These are phyloP conservation scores for Antrozous pallidus DNA, from an alignment of 2,797 vertebrate species.

Conservation along the genomic window DNA sequence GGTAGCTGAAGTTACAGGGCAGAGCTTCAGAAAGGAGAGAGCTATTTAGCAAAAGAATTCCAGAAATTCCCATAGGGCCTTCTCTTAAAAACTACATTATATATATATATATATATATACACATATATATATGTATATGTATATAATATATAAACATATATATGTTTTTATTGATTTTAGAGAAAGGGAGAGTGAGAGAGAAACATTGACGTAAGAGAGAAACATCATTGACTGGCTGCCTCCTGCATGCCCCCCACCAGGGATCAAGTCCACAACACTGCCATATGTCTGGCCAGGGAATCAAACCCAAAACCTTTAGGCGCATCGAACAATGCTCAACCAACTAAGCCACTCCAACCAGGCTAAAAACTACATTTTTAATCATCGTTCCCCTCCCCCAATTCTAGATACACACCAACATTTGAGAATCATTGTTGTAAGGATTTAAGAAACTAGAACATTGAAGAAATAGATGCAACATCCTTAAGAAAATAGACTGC, in stretches of 20 bases:
- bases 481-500: background rate
- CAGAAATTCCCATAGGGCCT: background rate
- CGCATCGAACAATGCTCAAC: background rate
- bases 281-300: background rate
- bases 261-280: background rate
- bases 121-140: too few relatives aligned
- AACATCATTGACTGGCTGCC: background rate
- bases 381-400: background rate
- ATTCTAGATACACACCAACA: background rate
- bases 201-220: background rate
- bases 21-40: background rate
- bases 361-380: background rate
- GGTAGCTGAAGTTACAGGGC: background rate
- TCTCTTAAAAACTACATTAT: background rate
- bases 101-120: too few relatives aligned
- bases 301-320: background rate
- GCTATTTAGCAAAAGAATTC: background rate
- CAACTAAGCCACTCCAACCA: background rate
- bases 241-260: background rate
- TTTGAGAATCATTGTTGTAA: background rate
- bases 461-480: background rate
- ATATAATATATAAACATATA: too few relatives aligned
- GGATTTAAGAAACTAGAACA: slow-evolving; percentile 21
- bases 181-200: background rate
- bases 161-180: too few relatives aligned